Evolutionary conservation across 2,797 vertebrate species (phyloP).

Genomic region (Hozukius guyotensis): DNA sequence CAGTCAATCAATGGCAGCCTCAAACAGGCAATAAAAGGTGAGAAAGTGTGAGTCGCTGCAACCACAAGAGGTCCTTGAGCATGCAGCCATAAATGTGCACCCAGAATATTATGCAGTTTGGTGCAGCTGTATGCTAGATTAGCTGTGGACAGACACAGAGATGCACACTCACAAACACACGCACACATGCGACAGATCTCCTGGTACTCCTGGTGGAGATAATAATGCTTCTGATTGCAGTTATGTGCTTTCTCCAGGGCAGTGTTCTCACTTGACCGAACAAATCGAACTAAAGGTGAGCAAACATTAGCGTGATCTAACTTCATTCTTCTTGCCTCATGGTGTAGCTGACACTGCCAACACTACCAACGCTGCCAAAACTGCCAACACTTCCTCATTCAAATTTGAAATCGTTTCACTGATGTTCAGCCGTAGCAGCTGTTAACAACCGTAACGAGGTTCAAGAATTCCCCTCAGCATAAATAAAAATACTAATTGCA

Average conservation of each 20-base stretch:
- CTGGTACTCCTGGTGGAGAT: not conserved
- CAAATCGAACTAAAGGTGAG: not conserved
- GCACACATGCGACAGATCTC: not conserved
- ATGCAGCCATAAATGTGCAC: too few relatives aligned
- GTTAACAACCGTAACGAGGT: constrained; percentile 13
- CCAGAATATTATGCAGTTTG: not conserved
- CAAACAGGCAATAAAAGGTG: too few relatives aligned
- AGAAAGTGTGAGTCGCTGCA: too few relatives aligned
- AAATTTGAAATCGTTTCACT: not conserved
- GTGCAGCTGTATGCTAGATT: not conserved
- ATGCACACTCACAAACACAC: not conserved
- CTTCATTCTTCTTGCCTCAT: not conserved
- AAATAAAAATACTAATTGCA: constrained; percentile 35
- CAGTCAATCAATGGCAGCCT: too few relatives aligned
- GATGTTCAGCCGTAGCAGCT: constrained; percentile 18
- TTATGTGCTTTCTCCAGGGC: not conserved
- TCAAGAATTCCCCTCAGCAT: constrained; percentile 26
- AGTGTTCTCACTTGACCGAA: not conserved
- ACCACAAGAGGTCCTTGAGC: too few relatives aligned
- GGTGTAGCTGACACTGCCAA: not conserved
- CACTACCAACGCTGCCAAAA: not conserved
- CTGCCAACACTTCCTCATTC: not conserved
- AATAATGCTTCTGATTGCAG: not conserved
- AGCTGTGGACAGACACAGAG: not conserved
- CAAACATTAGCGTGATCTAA: not conserved